Base-by-base conservation (phyloP, 1,140 invertebrate species). In the Leguminivora glycinivorella region DNA sequence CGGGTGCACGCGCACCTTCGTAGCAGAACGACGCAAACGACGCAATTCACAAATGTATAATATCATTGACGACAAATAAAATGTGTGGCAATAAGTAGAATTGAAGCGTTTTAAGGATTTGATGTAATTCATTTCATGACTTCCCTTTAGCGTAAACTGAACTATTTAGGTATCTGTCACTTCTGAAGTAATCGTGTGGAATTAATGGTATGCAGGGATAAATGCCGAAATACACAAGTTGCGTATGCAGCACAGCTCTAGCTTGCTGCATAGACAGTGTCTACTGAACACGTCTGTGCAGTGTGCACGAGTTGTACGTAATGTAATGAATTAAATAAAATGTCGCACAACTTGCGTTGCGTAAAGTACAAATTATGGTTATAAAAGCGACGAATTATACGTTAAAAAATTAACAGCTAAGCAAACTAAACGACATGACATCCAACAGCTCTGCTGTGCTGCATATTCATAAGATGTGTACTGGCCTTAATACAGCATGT, bases 21-120 rank as follows among this genome's bases (percentile, higher is more conserved):
- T 78, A 78, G 72, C 74, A 75, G 56, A 76, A n/a, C 34, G 66
- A 38, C 24, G 66, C 38, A 67, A 40, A 67, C n/a, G 26, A 38
- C 34, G 29, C 34, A 67, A 24, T 22, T 67, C 9, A 3, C 31
- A 38, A 40, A 9, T 43, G 43, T 9, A 67, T 43, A 19, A 67
- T 76, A 69, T 76, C 69, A 69, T 72, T 66, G 40, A 75, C 19
- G 75, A 75, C 75, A 74, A 76, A 79, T 79, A 76, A 73, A 70
- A 29, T 72, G 71, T 70, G 72, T 75, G 73, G 77, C 77, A 79
- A 77, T 79, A 79, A 77, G 68, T 76, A 76, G 72, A 70, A 58
- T 67, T 75, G 69, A 63, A 69, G 68, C 17, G 40, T 69, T 73
- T 56, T 25, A 66, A 67, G 52, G 38, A 68, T 69, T 38, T 72